A percentile compares a stretch with the other conserved stretches of the same genome.
Evolutionary conservation across 2,113 vertebrate species (phyloP).

Genomic region (Vidua macroura): DNA sequence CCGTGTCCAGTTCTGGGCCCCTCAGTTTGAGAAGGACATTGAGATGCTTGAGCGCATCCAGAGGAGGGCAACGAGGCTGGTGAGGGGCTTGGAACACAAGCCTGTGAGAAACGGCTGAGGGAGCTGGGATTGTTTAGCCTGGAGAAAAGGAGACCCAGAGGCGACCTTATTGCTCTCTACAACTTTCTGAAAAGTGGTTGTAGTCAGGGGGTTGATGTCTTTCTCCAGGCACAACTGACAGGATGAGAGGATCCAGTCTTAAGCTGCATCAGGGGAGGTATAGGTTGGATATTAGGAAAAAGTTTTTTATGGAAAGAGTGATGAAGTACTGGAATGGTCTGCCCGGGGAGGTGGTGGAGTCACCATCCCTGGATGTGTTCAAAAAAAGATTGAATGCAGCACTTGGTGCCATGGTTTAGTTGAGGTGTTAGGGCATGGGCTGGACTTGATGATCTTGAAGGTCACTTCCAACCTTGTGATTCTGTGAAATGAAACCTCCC

Average conservation of each 20-base stretch:
- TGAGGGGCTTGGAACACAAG: not conserved
- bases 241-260: rapidly evolving
- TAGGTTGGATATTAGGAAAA: not conserved
- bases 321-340: not conserved
- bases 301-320: rapidly evolving
- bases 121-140: not conserved
- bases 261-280: not conserved
- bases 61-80: not conserved
- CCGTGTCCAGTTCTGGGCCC: not conserved
- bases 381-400: not conserved
- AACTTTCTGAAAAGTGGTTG: not conserved
- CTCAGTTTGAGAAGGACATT: not conserved
- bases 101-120: not conserved
- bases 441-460: not conserved
- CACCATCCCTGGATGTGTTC: not conserved
- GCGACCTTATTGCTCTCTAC: not conserved
- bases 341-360: not conserved
- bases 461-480: not conserved
- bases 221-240: not conserved
- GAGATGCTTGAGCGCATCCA: rapidly evolving
- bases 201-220: not conserved
- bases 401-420: not conserved
- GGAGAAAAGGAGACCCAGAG: not conserved
- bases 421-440: not conserved
- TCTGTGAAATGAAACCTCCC: not conserved